These are phyloP conservation scores for Gryllus bimaculatus DNA, from an alignment of 1,140 invertebrate species.

Conservation along the genomic window DNA sequence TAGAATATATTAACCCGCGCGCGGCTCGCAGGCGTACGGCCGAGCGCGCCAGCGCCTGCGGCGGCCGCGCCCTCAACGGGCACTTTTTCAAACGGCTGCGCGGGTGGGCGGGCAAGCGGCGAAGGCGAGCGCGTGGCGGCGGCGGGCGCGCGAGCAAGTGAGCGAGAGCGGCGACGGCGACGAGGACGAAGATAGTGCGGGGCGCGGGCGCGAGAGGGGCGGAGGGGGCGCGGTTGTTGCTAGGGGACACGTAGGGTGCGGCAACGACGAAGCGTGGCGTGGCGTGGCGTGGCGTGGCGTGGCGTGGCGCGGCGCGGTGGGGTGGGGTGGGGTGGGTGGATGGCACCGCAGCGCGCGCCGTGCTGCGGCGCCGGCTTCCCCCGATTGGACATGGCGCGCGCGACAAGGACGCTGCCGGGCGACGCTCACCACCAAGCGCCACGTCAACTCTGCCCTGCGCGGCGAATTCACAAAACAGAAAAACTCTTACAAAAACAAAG, in stretches of 20 bases:
- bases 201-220: background rate
- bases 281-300: background rate
- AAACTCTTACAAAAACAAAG: too few species aligned
- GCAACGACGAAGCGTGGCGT: background rate
- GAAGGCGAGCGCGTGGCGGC: background rate
- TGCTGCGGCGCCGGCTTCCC: too few species aligned
- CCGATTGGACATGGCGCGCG: background rate
- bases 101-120: background rate
- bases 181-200: background rate
- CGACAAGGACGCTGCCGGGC: background rate
- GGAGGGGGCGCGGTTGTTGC: background rate
- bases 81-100: background rate
- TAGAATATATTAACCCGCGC: background rate
- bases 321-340: too few species aligned
- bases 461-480: too few species aligned
- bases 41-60: too few species aligned
- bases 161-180: background rate
- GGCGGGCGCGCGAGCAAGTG: background rate
- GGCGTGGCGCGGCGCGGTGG: too few species aligned
- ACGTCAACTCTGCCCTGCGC: too few species aligned
- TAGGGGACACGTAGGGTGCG: background rate
- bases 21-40: too few species aligned
- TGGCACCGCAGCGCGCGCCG: too few species aligned
- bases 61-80: background rate
- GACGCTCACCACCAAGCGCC: too few species aligned